phyloP scores from a whole-genome alignment of 2,888 invertebrate species.

The Stomorhina lunata region DNA sequence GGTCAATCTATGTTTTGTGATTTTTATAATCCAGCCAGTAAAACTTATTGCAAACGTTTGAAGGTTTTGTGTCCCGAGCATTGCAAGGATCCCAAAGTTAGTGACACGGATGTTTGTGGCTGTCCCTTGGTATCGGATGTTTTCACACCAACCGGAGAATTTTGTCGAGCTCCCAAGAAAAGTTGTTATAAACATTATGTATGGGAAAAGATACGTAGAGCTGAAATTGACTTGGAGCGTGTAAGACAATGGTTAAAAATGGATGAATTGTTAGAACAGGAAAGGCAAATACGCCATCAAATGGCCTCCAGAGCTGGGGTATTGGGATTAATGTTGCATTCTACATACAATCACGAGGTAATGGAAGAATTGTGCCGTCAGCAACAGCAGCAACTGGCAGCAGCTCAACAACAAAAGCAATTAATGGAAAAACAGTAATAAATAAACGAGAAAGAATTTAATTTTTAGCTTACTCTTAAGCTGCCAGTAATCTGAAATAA shows the following conservation, averaged over 20 bases:
- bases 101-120: slow-evolving; percentile 94
- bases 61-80: slow-evolving; percentile 98
- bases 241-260: slow-evolving; percentile 94
- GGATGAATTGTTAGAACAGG: slow-evolving; percentile 96
- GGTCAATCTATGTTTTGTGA: slow-evolving; percentile 99
- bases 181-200: slow-evolving; percentile 94
- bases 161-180: slow-evolving; percentile 93
- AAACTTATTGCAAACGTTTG: slow-evolving; percentile 96
- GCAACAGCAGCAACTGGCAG: slow-evolving; percentile 75
- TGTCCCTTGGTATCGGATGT: slow-evolving; percentile 93
- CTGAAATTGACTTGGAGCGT: slow-evolving; percentile 97
- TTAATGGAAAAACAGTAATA: slow-evolving; percentile 60
- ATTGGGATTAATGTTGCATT: slow-evolving; percentile 96
- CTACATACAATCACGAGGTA: slow-evolving; percentile 96
- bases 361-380: slow-evolving; percentile 85
- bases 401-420: slow-evolving; percentile 67
- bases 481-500: not conserved
- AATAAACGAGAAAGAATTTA: not conserved
- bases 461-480: not conserved
- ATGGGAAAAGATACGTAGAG: slow-evolving; percentile 96
- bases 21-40: slow-evolving; percentile 92
- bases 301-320: slow-evolving; percentile 93
- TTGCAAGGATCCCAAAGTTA: slow-evolving; percentile 95
- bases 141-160: slow-evolving; percentile 91
- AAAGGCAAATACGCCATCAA: slow-evolving; percentile 88